Conservation (phyloP, 2,888 invertebrate genomes). For the Dorcus hopei region DNA sequence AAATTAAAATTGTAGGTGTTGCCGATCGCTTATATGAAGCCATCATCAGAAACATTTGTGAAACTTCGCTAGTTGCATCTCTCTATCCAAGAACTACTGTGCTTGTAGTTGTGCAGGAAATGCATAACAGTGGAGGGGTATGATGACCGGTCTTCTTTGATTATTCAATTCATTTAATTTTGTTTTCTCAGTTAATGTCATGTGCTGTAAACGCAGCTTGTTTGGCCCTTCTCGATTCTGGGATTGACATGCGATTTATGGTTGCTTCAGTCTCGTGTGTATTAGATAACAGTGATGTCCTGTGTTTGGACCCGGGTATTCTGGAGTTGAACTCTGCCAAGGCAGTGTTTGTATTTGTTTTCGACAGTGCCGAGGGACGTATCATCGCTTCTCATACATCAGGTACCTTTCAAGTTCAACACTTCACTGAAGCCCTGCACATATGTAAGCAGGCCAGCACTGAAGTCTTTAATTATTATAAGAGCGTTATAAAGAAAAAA, state of each 20-base stretch:
- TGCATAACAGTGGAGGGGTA: constrained; percentile 82
- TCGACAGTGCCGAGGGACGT: constrained; percentile 62
- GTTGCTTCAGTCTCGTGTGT: constrained; percentile 78
- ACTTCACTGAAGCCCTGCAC: constrained; percentile 65
- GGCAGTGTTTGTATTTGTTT: constrained; percentile 70
- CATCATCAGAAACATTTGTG: constrained; percentile 72
- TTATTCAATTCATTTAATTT: constrained; percentile 3
- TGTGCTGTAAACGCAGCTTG: constrained; percentile 81
- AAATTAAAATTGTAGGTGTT: constrained; percentile 49
- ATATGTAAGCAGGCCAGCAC: constrained; percentile 65
- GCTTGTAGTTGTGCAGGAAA: constrained; percentile 77
- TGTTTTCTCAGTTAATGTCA: constrained; percentile 63
- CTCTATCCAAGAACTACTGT: constrained; percentile 80
- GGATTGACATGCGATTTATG: constrained; percentile 77
- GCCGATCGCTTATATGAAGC: constrained; percentile 72
- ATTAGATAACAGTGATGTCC: constrained; percentile 57
- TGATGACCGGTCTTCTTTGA: constrained; percentile 16
- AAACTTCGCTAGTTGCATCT: constrained; percentile 65
- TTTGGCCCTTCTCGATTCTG: constrained; percentile 77
- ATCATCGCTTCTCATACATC: constrained; percentile 65
- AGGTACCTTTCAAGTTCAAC: constrained; percentile 64
- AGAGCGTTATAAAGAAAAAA: constrained; percentile 47
- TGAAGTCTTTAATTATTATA: constrained; percentile 71
- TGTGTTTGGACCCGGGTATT: constrained; percentile 46
- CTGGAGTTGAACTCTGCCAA: constrained; percentile 52